phyloP scores from a whole-genome alignment of 2,797 vertebrate species.

The Calcarius lapponicus region DNA sequence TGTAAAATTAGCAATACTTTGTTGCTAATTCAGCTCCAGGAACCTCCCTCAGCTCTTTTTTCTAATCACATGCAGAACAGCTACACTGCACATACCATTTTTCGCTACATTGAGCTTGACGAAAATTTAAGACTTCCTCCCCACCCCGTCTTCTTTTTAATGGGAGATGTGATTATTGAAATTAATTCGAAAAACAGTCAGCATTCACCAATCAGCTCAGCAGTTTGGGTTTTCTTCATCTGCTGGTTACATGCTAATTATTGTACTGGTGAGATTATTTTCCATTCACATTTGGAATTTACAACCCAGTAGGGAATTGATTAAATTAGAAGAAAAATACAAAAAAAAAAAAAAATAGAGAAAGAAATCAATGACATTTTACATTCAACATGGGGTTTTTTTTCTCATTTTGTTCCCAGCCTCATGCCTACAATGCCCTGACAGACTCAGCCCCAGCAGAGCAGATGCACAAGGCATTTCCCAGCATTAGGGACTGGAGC shows the following conservation, averaged over 20 bases:
- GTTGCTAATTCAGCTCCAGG: background rate
- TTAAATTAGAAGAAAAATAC: conserved; percentile 53
- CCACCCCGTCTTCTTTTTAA: background rate
- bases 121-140: conserved; percentile 47
- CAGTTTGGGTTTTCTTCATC: conserved; percentile 31
- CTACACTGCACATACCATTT: conserved; percentile 13
- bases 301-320: conserved; percentile 10
- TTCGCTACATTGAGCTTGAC: conserved; percentile 7
- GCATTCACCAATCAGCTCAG: conserved; percentile 57
- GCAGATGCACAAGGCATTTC: background rate
- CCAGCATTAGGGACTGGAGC: background rate
- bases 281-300: conserved; percentile 56
- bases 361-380: conserved; percentile 23
- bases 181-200: conserved; percentile 39
- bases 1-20: background rate
- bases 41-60: background rate
- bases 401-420: background rate
- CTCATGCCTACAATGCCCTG: background rate
- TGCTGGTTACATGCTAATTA: conserved; percentile 50
- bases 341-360: background rate
- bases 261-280: conserved; percentile 33
- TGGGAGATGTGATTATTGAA: conserved; percentile 55
- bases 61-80: background rate
- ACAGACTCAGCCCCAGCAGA: background rate
- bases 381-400: background rate